A percentile compares a stretch with the other conserved stretches of the same genome.
phyloP scores from a whole-genome alignment of 92 coral and sea anemone genomes.

The Heliopora coerulea region DNA sequence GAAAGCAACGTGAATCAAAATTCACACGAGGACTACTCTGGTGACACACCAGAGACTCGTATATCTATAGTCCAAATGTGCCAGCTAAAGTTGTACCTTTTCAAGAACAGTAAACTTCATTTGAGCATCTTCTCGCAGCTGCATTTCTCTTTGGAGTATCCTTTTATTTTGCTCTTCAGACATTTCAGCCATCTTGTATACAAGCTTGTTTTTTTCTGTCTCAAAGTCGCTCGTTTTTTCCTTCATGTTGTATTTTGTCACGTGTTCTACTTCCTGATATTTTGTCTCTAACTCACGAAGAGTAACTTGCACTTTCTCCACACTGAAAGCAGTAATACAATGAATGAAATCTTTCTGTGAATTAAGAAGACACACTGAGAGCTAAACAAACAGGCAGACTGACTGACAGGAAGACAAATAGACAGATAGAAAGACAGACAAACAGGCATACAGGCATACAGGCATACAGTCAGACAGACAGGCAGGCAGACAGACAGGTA shows the following conservation, averaged over 20 bases:
- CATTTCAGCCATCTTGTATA: slow-evolving; percentile 84
- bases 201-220: slow-evolving; percentile 72
- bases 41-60: too few relatives aligned
- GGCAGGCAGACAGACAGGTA: too few relatives aligned
- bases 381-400: too few relatives aligned
- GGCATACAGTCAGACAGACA: too few relatives aligned
- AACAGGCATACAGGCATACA: too few relatives aligned
- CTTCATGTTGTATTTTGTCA: slow-evolving; percentile 62
- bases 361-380: too few relatives aligned
- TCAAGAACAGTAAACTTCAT: slow-evolving; percentile 79
- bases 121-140: slow-evolving; percentile 92
- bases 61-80: too few relatives aligned
- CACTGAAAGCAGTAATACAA: slow-evolving; percentile 41
- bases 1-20: too few relatives aligned
- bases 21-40: too few relatives aligned
- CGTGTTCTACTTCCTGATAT: slow-evolving; percentile 73
- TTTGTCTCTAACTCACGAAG: slow-evolving; percentile 75
- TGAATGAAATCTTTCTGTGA: too few relatives aligned
- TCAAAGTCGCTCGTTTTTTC: slow-evolving; percentile 77
- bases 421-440: too few relatives aligned
- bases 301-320: slow-evolving; percentile 77
- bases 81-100: slow-evolving; percentile 69
- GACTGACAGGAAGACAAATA: too few relatives aligned
- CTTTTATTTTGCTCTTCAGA: slow-evolving; percentile 86
- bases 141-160: slow-evolving; percentile 84